These are phyloP conservation scores for Pseudomyrmex pallidus DNA, from an alignment of 1,140 invertebrate genomes.

Conservation along the genomic window DNA sequence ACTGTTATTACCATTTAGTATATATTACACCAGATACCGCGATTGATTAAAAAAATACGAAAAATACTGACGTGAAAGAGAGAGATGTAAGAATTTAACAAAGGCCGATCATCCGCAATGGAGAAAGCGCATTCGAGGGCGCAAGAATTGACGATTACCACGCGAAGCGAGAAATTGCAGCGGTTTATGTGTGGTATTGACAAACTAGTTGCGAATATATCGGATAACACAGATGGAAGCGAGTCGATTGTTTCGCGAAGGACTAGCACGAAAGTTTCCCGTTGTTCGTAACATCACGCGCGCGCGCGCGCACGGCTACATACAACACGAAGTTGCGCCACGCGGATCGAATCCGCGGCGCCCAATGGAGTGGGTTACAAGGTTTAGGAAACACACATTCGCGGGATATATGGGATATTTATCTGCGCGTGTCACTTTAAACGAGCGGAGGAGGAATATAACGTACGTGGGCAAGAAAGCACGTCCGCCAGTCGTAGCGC, in stretches of 20 bases:
- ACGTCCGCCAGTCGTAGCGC: background rate
- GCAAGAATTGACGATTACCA: constrained; percentile 45
- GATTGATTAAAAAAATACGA: too few relatives aligned
- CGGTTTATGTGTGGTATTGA: constrained; percentile 65
- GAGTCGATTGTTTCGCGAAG: constrained; percentile 42
- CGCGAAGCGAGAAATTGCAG: constrained; percentile 57
- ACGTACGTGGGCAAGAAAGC: constrained; percentile 26
- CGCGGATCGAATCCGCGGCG: constrained; percentile 33
- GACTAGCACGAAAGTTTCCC: constrained; percentile 34
- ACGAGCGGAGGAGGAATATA: constrained; percentile 25
- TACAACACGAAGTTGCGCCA: constrained; percentile 4
- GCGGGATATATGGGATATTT: constrained; percentile 44
- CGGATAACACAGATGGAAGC: constrained; percentile 58
- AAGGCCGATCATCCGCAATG: too few relatives aligned
- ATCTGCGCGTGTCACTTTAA: constrained; percentile 56
- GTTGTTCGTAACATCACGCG: constrained; percentile 43
- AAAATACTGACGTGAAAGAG: too few relatives aligned
- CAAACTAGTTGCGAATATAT: constrained; percentile 67
- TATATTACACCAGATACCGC: too few relatives aligned
- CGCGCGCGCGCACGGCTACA: background rate
- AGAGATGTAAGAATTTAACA: too few relatives aligned
- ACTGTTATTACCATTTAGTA: too few relatives aligned
- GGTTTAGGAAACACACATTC: constrained; percentile 36
- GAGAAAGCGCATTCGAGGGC: background rate
- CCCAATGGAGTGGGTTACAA: constrained; percentile 8